A percentile compares a stretch with the other conserved stretches of the same genome.
Conservation (phyloP, 1,140 invertebrate species). For the Ceratina australensis region DNA sequence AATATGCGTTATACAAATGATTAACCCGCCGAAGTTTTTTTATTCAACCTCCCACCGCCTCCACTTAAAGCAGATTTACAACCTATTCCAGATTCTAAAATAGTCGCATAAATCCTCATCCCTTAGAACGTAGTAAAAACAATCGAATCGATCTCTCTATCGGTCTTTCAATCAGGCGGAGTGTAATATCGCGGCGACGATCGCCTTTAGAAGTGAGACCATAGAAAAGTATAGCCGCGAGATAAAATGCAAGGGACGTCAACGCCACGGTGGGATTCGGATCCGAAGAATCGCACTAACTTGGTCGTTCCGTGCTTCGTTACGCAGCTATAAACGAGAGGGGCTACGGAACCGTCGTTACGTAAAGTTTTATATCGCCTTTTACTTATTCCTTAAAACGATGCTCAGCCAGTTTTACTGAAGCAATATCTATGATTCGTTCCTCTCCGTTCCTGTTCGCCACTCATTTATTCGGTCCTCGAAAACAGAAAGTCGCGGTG, state of each 20-base stretch:
- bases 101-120: conserved; percentile 1
- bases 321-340: conserved; percentile 26
- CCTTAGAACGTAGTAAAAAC: conserved; percentile 5
- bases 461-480: conserved; percentile 28
- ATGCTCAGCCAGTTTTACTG: neutral
- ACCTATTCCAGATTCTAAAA: conserved; percentile 3
- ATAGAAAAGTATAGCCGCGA: conserved; percentile 13
- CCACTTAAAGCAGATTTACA: conserved; percentile 19
- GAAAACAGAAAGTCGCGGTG: conserved; percentile 11
- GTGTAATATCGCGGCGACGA: conserved; percentile 19
- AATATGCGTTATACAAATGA: neutral
- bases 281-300: conserved; percentile 1
- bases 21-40: neutral
- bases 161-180: conserved; percentile 6
- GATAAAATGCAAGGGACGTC: conserved; percentile 4
- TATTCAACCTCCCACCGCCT: neutral
- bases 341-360: conserved; percentile 15
- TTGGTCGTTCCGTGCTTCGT: neutral
- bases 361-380: conserved; percentile 26
- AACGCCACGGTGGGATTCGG: neutral
- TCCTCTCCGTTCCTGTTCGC: neutral
- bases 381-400: conserved; percentile 20
- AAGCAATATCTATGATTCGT: neutral
- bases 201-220: conserved; percentile 36
- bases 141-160: neutral